Evolutionary conservation across 2,113 vertebrate species (phyloP), one percentile per base, ranked within the genome.

Genomic region (Peromyscus maniculatus): DNA sequence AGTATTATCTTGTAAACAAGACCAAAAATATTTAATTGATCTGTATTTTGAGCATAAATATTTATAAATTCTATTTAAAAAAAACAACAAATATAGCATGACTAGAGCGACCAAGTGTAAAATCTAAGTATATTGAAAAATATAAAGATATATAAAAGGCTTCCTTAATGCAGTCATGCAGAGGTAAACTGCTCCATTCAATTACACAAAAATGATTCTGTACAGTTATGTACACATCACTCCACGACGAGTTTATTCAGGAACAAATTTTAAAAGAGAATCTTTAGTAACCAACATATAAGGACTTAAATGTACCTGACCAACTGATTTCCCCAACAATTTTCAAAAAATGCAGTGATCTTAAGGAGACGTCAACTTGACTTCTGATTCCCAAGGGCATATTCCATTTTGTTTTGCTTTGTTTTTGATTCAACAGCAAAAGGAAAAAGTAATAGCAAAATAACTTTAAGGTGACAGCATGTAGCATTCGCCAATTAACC

Each of bases 101-200:
- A 96, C 90, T 95, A 97, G 78, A 89, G 87, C 66, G 86, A 92
- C 94, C 94, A 96, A 97, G 87, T 98, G 97, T 98, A 97, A 98
- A 98, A 97, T 97, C 87, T 97, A 98, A 94, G 64, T 96, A 97
- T 97, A 97, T 67, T 89, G 90, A 98, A 98, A 97, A 97, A 97
- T 98, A 98, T 97, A 98, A 97, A 98, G 91, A 96, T 93, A 97
- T 98, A 98, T 86, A 98, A 98, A 98, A 98, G 89, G 88, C 91
- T 97, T 97, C 94, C 95, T 96, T 95, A 96, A 98, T 94, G 94
- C 90, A 96, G 84, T 96, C 97, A 97, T 96, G 97, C 96, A 93
- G 91, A 97, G 59, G 90, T 98, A 97, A 97, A 97, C 75, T n/a
- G 78, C 90, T 92, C 96, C 97, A 93, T 93, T 98, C 93, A 94